Evolutionary conservation across 2,888 invertebrate genomes (phyloP), one percentile per base, ranked within the genome.

Genomic region (Amiota communis): DNA sequence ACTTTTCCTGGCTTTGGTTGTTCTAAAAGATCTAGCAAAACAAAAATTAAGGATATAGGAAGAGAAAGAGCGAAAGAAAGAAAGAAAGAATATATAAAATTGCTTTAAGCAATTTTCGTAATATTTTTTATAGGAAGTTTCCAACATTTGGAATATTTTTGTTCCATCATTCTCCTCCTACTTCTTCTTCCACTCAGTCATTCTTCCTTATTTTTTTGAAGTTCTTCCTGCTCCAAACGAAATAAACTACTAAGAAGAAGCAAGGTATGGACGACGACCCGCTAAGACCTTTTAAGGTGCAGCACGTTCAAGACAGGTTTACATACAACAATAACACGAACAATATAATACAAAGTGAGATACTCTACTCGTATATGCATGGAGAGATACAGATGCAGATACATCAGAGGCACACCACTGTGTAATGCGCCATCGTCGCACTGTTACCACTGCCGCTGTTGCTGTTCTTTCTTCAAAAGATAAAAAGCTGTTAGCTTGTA

Each of bases 401-500:
- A 36, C 36, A 36, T 36, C 36, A 36, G 36, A 36, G 36, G 36
- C 36, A 13, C 13, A 53, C 56, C 13, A 53, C 13, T 53, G 15
- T 53, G 15, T 15, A 53, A 53, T 15, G n/a, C 56, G 56, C 13
- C 56, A 15, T 53, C 10, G 56, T 8, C 56, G 56, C n/a, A n/a
- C 15, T 15, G 56, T 53, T 15, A 15, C 36, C 36, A 4, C 12
- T 68, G 68, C 23, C 10, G 49, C 68, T 23, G 57, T 36, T 57
- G 57, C 70, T 74, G 81, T 80, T 81, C 84, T 81, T 81, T 80
- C 79, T 76, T 83, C 81, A 79, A 80, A 81, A 83, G 83, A 83
- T 83, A 84, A 85, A 86, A 86, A 86, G 86, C 86, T 86, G 86
- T 86, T 86, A 86, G 86, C 85, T 85, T 82, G 86, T 86, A 86